These are phyloP conservation scores for Ruditapes philippinarum DNA, from an alignment of 1,140 invertebrate species.

Conservation along the genomic window DNA sequence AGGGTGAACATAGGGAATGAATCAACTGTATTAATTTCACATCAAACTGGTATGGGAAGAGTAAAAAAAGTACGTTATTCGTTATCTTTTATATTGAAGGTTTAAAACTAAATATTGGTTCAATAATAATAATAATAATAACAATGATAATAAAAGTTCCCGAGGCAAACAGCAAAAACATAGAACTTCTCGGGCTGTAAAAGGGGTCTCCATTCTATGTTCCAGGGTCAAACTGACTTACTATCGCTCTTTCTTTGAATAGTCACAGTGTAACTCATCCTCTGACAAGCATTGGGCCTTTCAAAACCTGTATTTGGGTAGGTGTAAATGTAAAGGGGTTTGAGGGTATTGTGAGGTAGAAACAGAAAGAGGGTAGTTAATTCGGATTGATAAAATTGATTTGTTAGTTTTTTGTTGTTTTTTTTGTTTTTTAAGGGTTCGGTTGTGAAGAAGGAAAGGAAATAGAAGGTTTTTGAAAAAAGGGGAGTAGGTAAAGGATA, in stretches of 20 bases:
- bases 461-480: neutral
- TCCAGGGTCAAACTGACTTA: neutral
- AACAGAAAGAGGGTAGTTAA: too few species aligned
- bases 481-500: neutral
- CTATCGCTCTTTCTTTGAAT: neutral
- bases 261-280: neutral
- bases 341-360: neutral
- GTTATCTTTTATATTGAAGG: neutral
- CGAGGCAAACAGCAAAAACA: neutral
- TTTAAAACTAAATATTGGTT: slow-evolving; percentile 4
- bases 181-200: neutral
- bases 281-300: neutral
- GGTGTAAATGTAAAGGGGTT: neutral
- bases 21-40: neutral
- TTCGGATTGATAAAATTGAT: neutral
- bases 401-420: too few species aligned
- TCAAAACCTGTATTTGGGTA: slow-evolving; percentile 1
- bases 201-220: neutral
- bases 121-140: neutral
- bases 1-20: neutral
- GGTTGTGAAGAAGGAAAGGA: neutral
- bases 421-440: too few species aligned
- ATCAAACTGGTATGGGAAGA: neutral
- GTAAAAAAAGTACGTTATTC: neutral
- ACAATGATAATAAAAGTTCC: too few species aligned